Base-by-base conservation (phyloP, 1,140 invertebrate genomes). In the Drosophila mayri region DNA sequence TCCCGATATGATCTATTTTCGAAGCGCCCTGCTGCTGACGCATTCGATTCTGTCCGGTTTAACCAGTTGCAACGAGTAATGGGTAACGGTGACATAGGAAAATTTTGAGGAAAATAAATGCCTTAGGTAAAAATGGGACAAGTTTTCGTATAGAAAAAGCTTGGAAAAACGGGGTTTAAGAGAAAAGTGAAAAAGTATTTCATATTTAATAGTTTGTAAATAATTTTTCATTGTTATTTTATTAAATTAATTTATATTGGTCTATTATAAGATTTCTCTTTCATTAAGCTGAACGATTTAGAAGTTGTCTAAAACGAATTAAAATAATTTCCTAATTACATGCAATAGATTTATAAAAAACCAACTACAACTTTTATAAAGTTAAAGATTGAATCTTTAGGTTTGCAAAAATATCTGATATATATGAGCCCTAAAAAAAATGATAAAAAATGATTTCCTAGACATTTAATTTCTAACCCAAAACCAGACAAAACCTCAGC, bases 41-140 rank as follows among this genome's bases (percentile, higher is more conserved):
- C 57, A 62, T 22, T 38, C 25, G 41, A 38, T 43, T 37, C 14
- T 20, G 12, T 20, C n/a, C 20, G 67, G 70, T 73, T 60, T 50
- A 72, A 72, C 66, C 70, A 30, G 70, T 72, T 72, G 52, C 37
- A 60, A 72, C 70, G 66, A 52, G 66, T 63, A 68, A 25, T 38
- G 25, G 66, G 66, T 63, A 68, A 18, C 47, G 25, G 40, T 25
- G 25, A 46, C 38, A 30, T 32, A 44, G 63, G 35, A 40, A 64
- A 65, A 64, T 49, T 28, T 63, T 43, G 4, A 12, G 7, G 18
- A 9, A 35, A 62, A 30, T 30, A 35, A 35, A 65, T 66, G 20
- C 28, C 9, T 65, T 20, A 35, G 14, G n/a, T 3, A 25, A 16
- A 46, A 8, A 22, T 46, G 14, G 4, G 4, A 49, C 37, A n/a